Base-by-base conservation (phyloP, 2,888 invertebrate genomes). In the Sphecodes monilicornis region DNA sequence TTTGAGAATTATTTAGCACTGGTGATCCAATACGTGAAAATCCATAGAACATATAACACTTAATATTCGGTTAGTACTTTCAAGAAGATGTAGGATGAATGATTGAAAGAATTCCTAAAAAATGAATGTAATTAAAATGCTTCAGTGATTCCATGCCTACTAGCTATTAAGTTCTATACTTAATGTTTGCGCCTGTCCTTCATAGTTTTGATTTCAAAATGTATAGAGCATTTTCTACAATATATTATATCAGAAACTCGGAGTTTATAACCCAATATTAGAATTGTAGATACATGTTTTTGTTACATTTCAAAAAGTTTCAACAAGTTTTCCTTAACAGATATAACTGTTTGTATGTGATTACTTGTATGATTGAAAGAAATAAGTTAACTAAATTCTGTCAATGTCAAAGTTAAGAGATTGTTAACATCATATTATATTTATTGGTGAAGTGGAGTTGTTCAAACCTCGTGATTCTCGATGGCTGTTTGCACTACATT, bases 61-160 rank as follows among this genome's bases (percentile, higher is more conserved):
- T n/a, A 78, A 70, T 60, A 73, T 78, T 74, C 54, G 43, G 83
- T 84, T 84, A 84, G 83, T 82, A 29, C 26, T 74, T 64, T 32
- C 5, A 70, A 74, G n/a, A 77, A 77, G 39, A 73, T 82, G 72
- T 26, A 46, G 68, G 60, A 54, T 84, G 64, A 74, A 78, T 46
- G 82, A 70, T 82, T 18, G 70, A 60, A 43, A 29, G 22, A 74
- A 46, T 78, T 26, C 64, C 54, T 78, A 78, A 36, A 82, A 68
- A 39, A 84, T 60, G 13, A 29, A 57, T 73, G 43, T n/a, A 22
- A 72, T 78, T 64, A 41, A 41, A 36, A 70, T 18, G 26, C 29
- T 50, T 36, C 16, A 60, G 8, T 16, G 41, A 66, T 26, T 72
- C 41, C 22, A 54, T 50, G 43, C 16, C 22, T 32, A 43, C 68